Evolutionary conservation across 53 echinoderm and acorn worm genomes (phyloP).

Genomic region (Stichopus horrens): DNA sequence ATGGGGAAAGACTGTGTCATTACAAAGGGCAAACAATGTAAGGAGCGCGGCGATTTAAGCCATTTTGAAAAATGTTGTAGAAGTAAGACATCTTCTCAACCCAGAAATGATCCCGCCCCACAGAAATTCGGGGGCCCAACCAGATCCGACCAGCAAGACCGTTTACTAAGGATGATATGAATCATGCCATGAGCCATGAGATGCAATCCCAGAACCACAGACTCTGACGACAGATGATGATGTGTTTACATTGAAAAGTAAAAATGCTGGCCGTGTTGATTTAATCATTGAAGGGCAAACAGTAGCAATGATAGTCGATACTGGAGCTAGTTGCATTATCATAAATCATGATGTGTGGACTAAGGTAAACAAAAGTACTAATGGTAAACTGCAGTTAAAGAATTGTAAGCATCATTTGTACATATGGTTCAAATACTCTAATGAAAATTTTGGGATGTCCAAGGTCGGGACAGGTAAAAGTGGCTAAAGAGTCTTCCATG

Average conservation of each 20-base stretch:
- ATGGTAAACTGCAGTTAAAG: too few relatives aligned
- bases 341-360: neutral
- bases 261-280: neutral
- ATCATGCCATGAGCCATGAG: neutral
- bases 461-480: too few relatives aligned
- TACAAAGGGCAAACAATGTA: constrained; percentile 5
- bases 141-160: neutral
- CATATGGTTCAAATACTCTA: too few relatives aligned
- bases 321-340: constrained; percentile 11
- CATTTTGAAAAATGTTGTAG: neutral
- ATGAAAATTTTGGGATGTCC: neutral
- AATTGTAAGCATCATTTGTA: too few relatives aligned
- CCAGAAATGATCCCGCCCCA: neutral
- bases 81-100: constrained; percentile 1
- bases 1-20: constrained; percentile 18
- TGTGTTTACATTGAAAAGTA: neutral
- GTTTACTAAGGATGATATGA: neutral
- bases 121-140: neutral
- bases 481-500: too few relatives aligned
- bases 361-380: neutral
- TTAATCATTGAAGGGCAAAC: constrained; percentile 5
- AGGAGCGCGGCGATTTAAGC: neutral
- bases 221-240: neutral
- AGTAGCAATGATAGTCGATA: neutral
- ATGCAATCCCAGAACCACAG: neutral